Base-by-base conservation (phyloP, 2,888 invertebrate genomes). In the Rhingia campestris region DNA sequence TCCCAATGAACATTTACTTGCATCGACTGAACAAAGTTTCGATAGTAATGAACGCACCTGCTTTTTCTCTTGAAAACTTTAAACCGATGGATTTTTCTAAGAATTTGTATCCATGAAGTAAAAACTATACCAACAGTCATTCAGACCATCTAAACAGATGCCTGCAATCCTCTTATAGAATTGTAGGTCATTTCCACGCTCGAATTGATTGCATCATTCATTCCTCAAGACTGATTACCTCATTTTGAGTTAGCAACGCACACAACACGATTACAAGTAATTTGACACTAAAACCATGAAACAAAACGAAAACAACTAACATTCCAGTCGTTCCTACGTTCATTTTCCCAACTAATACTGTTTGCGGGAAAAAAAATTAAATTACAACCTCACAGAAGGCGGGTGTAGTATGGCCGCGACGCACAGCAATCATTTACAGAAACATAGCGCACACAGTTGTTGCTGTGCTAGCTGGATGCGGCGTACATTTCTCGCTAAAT, bases 401-500 rank as follows among this genome's bases (percentile, higher is more conserved):
- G 59, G 61, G 56, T 61, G 53, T 72, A 53, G 61, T 56, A 76
- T 2, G 22, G 22, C 22, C 22, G 2, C 22, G 22, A 22, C 22
- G 22, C 22, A 45, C 67, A 47, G 67, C 39, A 76, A 76, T 69
- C 49, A 76, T 61, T 67, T 59, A 75, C 51, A 63, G 39, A 75
- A 77, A 76, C 58, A 66, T 66, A 53, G 64, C 58, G 47, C 77
- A 67, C 63, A 41, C 32, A 47, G 66, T 49, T 49, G 22, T 22
- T 30, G 22, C 14, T 4, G 9, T 22, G 22, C 22, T 22, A 2
- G 22, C 22, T 22, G 22, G 12, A 22, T 22, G 10, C 32, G 43
- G 69, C 54, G 45, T 63, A 45, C 73, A 53, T 64, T 70, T 61
- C 66, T 67, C 54, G 61, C 77, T 82, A 82, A 82, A 82, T 82